Conservation (phyloP, 2,797 vertebrate species). For the Enteromius argenteus region DNA sequence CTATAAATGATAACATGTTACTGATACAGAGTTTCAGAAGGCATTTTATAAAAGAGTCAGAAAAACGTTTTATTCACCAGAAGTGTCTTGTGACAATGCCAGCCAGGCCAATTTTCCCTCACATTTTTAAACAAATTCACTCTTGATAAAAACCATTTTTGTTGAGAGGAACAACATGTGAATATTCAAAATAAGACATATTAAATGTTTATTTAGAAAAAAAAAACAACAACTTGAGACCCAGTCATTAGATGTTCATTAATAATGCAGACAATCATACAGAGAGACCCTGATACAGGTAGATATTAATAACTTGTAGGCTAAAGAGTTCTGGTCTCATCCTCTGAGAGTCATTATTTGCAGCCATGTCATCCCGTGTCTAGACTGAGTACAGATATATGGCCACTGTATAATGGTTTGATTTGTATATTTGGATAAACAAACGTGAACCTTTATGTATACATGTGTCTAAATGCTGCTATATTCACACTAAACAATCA, state of each 20-base stretch:
- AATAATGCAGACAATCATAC: not conserved
- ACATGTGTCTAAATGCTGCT: conserved; percentile 52
- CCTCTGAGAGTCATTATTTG: not conserved
- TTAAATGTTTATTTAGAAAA: conserved; percentile 8
- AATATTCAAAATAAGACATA: not conserved
- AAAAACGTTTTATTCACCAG: conserved; percentile 60
- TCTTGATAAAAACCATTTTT: conserved; percentile 23
- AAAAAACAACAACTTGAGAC: not conserved
- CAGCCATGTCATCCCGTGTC: not conserved
- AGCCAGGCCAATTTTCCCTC: not conserved
- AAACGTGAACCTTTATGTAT: conserved; percentile 22
- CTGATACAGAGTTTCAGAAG: not conserved
- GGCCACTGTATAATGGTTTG: conserved; percentile 35
- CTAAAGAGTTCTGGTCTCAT: conserved; percentile 16
- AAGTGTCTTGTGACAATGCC: conserved; percentile 59
- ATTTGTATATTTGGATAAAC: conserved; percentile 26
- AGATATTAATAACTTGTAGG: conserved; percentile 27
- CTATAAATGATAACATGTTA: not conserved
- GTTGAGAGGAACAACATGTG: not conserved
- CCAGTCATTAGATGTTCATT: not conserved
- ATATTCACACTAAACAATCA: conserved; percentile 87
- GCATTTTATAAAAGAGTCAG: not conserved
- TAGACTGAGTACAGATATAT: conserved; percentile 28
- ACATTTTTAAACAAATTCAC: not conserved
- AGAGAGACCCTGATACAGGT: conserved; percentile 18